phyloP scores from a whole-genome alignment of 2,888 invertebrate species.

The Sisyra nigra region DNA sequence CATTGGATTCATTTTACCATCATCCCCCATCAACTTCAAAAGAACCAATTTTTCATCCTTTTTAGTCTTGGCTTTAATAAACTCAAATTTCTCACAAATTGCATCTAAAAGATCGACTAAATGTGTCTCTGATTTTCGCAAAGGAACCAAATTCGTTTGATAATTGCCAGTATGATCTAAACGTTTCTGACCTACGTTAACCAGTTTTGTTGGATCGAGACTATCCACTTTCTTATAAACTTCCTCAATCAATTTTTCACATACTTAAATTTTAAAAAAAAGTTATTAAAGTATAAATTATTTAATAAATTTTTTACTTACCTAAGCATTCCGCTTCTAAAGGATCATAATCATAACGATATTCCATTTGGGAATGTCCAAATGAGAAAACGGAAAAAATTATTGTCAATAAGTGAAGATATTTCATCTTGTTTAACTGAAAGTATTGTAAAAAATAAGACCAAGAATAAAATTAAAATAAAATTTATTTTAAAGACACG shows the following conservation, averaged over 20 bases:
- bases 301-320: too few relatives aligned
- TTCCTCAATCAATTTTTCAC: conserved; percentile 61
- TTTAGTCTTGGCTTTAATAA: conserved; percentile 67
- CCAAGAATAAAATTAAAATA: conserved; percentile 3
- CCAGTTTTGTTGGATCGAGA: conserved; percentile 61
- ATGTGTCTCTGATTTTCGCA: conserved; percentile 64
- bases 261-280: conserved; percentile 42
- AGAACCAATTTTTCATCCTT: conserved; percentile 53
- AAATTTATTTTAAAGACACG: conserved; percentile 5
- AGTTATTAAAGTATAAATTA: too few relatives aligned
- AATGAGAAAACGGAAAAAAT: not conserved
- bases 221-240: conserved; percentile 51
- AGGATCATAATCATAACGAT: too few relatives aligned
- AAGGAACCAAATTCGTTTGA: conserved; percentile 52
- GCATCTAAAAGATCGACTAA: conserved; percentile 71
- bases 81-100: conserved; percentile 76
- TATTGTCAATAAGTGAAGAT: not conserved
- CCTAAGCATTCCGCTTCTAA: too few relatives aligned
- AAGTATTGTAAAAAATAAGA: not conserved
- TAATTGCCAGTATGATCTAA: conserved; percentile 71
- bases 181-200: conserved; percentile 74
- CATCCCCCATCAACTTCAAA: conserved; percentile 43
- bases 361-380: too few relatives aligned
- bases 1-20: conserved; percentile 59
- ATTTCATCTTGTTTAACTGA: not conserved